Conservation (phyloP, 2,888 invertebrate genomes). For the Clistopyga incitator region DNA sequence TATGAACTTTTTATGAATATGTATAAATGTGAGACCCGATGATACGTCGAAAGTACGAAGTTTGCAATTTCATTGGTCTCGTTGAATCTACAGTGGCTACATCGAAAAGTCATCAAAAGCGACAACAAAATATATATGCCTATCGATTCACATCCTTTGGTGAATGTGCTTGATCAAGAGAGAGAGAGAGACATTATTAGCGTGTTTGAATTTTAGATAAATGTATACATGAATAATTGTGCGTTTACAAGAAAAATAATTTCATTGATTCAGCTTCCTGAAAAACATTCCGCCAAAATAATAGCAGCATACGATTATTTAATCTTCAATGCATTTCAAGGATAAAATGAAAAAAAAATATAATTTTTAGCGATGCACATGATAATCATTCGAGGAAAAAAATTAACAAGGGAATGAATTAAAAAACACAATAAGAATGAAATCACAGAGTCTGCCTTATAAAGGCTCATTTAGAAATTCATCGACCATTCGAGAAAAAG, state of each 20-base stretch:
- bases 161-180: conserved; percentile 25
- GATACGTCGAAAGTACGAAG: conserved; percentile 17
- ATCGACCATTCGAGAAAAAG: conserved; percentile 45
- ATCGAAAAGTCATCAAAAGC: conserved; percentile 24
- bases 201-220: conserved; percentile 7
- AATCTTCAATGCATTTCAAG: conserved; percentile 16
- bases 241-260: conserved; percentile 54
- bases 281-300: conserved; percentile 36
- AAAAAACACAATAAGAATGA: conserved; percentile 59
- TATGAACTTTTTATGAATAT: conserved; percentile 38
- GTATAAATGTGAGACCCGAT: conserved; percentile 38
- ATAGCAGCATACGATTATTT: conserved; percentile 30
- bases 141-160: conserved; percentile 33
- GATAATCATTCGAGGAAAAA: conserved; percentile 9
- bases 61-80: conserved; percentile 27
- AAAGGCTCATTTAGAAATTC: conserved; percentile 62
- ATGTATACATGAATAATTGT: conserved; percentile 44
- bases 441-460: conserved; percentile 68
- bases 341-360: neutral
- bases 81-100: conserved; percentile 32
- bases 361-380: conserved; percentile 16
- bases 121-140: conserved; percentile 24
- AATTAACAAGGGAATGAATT: conserved; percentile 33
- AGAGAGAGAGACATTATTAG: neutral
- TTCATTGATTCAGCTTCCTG: conserved; percentile 4